Evolutionary conservation across 2,888 invertebrate genomes (phyloP).

Genomic region (Acutogordius australiensis): DNA sequence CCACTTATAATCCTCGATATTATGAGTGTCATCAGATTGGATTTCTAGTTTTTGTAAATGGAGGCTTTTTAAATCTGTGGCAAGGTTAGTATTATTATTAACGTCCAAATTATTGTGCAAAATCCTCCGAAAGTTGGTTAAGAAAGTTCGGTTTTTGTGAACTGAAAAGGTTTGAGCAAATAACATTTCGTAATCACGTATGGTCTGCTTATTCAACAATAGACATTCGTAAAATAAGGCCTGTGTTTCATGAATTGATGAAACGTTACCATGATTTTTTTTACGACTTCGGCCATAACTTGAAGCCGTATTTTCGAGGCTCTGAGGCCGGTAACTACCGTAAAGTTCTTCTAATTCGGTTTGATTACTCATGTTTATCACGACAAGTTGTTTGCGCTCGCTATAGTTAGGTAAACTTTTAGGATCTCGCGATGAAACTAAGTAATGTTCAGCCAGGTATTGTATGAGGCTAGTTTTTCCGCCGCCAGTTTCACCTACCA

Average conservation of each 20-base stretch:
- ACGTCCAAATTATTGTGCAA: too few species aligned
- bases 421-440: neutral
- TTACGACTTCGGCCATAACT: neutral
- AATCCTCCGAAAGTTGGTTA: neutral
- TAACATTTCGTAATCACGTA: neutral
- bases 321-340: conserved; percentile 34
- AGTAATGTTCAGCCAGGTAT: conserved; percentile 35
- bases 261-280: neutral
- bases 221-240: neutral
- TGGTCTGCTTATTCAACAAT: neutral
- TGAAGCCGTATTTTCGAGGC: neutral
- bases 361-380: conserved; percentile 95
- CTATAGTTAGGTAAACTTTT: neutral
- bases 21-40: too few species aligned
- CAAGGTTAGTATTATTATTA: too few species aligned
- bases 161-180: neutral
- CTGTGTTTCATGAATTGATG: neutral
- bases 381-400: conserved; percentile 44
- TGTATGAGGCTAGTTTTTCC: conserved; percentile 87
- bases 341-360: conserved; percentile 81
- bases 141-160: neutral
- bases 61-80: too few species aligned
- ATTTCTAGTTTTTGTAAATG: too few species aligned
- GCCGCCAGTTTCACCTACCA: conserved; percentile 92
- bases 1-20: too few species aligned